Percentiles rank a stretch among this genome's conserved stretches.
Evolutionary conservation across 1,140 invertebrate genomes (phyloP).

Genomic region (Cotesia vestalis): DNA sequence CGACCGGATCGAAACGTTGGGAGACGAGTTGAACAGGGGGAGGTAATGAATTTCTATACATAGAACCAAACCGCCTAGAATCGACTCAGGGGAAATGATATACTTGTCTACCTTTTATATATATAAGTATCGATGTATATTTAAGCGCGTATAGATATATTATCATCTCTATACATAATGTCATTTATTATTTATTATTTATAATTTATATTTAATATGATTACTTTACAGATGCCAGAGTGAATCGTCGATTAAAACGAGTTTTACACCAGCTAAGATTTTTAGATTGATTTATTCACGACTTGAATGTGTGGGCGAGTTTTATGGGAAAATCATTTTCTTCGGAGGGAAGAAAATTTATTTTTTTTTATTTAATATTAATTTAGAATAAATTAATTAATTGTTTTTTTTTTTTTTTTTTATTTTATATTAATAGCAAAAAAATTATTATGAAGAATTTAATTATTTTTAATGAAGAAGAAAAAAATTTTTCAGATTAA

Average conservation of each 20-base stretch:
- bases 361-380: too few relatives aligned
- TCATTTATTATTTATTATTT: background rate
- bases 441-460: too few relatives aligned
- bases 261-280: constrained; percentile 41
- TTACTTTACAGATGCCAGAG: constrained; percentile 21
- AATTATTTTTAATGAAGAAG: too few relatives aligned
- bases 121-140: background rate
- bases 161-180: too few relatives aligned
- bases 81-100: constrained; percentile 43
- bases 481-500: too few relatives aligned
- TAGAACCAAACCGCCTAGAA: constrained; percentile 46
- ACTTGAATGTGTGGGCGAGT: constrained; percentile 30
- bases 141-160: background rate
- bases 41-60: constrained; percentile 34
- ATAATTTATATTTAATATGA: too few relatives aligned
- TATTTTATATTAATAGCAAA: too few relatives aligned
- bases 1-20: constrained; percentile 29
- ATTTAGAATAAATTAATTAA: too few relatives aligned
- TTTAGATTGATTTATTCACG: constrained; percentile 13
- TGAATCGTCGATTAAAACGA: constrained; percentile 44
- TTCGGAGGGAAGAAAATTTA: too few relatives aligned
- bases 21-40: constrained; percentile 15
- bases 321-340: too few relatives aligned
- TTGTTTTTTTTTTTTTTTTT: too few relatives aligned
- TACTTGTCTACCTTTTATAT: constrained; percentile 36